A percentile compares a stretch with the other conserved stretches of the same genome.
Conservation (phyloP, 2,113 vertebrate genomes). For the Megaceryle torquata region DNA sequence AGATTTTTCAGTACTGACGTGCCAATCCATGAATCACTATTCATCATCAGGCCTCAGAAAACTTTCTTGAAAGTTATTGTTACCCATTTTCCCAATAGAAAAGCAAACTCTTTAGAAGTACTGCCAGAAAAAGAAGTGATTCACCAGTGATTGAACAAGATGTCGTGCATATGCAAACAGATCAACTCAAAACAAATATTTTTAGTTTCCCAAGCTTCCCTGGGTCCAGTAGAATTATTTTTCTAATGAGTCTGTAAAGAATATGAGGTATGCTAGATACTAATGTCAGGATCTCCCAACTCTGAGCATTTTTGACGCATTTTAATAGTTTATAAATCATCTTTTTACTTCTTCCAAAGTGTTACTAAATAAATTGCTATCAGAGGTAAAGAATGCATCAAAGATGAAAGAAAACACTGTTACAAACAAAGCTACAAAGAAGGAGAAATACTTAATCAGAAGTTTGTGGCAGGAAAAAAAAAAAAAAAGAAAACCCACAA, state of each 20-base stretch:
- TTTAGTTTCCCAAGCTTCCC: not conserved
- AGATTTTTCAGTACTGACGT: not conserved
- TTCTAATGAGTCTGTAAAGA: not conserved
- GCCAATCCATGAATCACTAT: not conserved
- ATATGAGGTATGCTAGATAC: not conserved
- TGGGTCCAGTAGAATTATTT: not conserved
- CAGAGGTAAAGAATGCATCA: not conserved
- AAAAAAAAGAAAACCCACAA: not conserved
- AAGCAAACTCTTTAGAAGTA: not conserved
- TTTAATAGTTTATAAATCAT: not conserved
- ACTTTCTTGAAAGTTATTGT: not conserved
- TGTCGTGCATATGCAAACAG: not conserved
- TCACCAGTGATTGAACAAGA: not conserved
- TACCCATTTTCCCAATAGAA: not conserved
- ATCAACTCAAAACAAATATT: not conserved
- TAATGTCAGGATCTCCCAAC: not conserved
- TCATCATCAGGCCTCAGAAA: not conserved
- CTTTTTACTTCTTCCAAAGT: not conserved
- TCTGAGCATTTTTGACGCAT: not conserved
- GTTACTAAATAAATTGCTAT: not conserved
- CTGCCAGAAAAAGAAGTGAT: not conserved
- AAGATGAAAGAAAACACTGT: not conserved
- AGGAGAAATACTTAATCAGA: not conserved
- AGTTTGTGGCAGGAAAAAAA: not conserved
- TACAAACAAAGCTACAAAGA: not conserved